Conservation (phyloP, 2,797 vertebrate genomes). For the Hybognathus amarus region DNA sequence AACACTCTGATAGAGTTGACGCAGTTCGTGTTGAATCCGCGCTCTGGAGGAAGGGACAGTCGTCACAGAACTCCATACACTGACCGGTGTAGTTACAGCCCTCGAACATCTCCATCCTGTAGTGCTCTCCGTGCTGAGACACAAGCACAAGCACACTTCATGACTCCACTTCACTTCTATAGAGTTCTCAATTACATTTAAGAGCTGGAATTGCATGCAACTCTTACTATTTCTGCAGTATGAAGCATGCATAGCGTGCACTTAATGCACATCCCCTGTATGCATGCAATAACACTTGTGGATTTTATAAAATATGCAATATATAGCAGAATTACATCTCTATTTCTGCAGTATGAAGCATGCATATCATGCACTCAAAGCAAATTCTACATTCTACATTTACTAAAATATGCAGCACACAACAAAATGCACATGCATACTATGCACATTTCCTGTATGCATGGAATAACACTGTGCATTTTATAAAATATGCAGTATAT, state of each 20-base stretch:
- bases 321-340: too few relatives aligned
- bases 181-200: not conserved
- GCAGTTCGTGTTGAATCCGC: conserved; percentile 85
- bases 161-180: accelerated
- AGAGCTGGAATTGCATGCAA: not conserved
- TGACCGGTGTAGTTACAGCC: conserved; percentile 85
- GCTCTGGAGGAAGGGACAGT: conserved; percentile 90
- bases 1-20: conserved; percentile 89
- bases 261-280: not conserved
- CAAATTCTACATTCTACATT: too few relatives aligned
- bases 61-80: conserved; percentile 86
- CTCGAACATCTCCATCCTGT: conserved; percentile 88
- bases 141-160: not conserved
- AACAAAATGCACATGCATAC: too few relatives aligned
- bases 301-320: too few relatives aligned
- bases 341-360: too few relatives aligned
- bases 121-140: conserved; percentile 86
- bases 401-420: too few relatives aligned
- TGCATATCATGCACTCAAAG: too few relatives aligned
- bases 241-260: not conserved
- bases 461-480: too few relatives aligned
- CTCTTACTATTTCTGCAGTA: not conserved
- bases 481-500: too few relatives aligned
- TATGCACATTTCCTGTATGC: too few relatives aligned
- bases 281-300: not conserved